Percentiles rank a stretch among this genome's conserved stretches.
Evolutionary conservation across 2,797 vertebrate species (phyloP).

Genomic region (Anguilla pacifica): DNA sequence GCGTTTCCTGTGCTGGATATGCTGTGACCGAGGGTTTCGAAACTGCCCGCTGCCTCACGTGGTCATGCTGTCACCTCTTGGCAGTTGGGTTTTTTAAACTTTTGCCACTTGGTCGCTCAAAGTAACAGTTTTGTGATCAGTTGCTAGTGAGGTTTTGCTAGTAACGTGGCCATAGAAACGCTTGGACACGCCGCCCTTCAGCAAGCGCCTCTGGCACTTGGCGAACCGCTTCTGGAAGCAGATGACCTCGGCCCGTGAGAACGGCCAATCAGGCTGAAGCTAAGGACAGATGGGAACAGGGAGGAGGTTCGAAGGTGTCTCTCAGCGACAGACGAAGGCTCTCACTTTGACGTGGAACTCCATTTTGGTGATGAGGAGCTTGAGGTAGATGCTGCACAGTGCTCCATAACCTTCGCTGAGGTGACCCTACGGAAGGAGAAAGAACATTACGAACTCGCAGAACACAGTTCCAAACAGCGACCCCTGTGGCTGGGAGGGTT

Average conservation of each 20-base stretch:
- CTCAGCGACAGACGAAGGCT: slow-evolving; percentile 24
- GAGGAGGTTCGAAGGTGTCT: neutral
- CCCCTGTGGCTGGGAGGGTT: too few relatives aligned
- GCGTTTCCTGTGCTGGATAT: neutral
- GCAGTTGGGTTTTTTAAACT: too few relatives aligned
- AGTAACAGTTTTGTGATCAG: too few relatives aligned
- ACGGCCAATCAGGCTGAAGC: neutral
- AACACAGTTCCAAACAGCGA: too few relatives aligned
- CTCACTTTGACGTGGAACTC: slow-evolving; percentile 98
- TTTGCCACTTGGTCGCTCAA: too few relatives aligned
- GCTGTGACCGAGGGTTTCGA: neutral
- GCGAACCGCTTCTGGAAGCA: too few relatives aligned
- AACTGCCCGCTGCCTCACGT: too few relatives aligned
- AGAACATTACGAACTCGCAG: neutral
- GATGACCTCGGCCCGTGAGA: neutral
- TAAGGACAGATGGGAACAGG: neutral
- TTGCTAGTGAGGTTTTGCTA: too few relatives aligned
- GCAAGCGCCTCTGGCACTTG: too few relatives aligned
- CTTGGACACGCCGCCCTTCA: too few relatives aligned
- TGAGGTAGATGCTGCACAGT: slow-evolving; percentile 99
- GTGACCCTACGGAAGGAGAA: slow-evolving; percentile 78
- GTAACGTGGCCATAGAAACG: too few relatives aligned
- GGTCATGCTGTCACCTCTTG: too few relatives aligned
- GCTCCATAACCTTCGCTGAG: slow-evolving; percentile 97
- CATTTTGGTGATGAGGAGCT: slow-evolving; percentile 99